A percentile compares a stretch with the other conserved stretches of the same genome.
These are phyloP conservation scores for Cheilosia soror DNA, from an alignment of 2,888 invertebrate genomes.

Conservation along the genomic window DNA sequence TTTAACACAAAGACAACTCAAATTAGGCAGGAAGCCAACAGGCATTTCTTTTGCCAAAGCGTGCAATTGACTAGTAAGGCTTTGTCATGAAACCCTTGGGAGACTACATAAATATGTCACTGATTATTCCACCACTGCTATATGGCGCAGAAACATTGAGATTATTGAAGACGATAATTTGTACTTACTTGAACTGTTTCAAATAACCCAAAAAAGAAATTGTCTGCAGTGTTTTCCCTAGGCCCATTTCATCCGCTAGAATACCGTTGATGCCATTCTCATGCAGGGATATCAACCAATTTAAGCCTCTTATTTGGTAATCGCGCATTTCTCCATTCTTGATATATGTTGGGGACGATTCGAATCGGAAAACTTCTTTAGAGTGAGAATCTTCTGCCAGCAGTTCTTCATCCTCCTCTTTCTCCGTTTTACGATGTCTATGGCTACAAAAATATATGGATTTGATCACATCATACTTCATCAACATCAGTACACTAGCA, in stretches of 20 bases:
- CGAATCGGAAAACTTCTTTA: slow-evolving; percentile 94
- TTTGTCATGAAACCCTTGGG: too few relatives aligned
- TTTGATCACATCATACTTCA: neutral
- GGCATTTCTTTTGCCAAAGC: too few relatives aligned
- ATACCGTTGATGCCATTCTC: slow-evolving; percentile 99
- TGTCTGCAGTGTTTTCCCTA: slow-evolving; percentile 99
- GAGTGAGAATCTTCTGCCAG: slow-evolving; percentile 94
- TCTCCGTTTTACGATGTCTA: slow-evolving; percentile 98
- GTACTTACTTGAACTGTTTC: slow-evolving; percentile 91
- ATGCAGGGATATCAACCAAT: slow-evolving; percentile 99
- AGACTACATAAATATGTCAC: too few relatives aligned
- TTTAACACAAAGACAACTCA: too few relatives aligned
- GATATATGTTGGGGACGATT: slow-evolving; percentile 94
- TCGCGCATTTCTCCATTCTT: slow-evolving; percentile 97
- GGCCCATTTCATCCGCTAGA: slow-evolving; percentile 99
- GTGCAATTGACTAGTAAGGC: too few relatives aligned
- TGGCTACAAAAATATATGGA: slow-evolving; percentile 86
- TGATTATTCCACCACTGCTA: too few relatives aligned
- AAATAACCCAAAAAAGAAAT: slow-evolving; percentile 98
- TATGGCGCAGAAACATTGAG: too few relatives aligned
- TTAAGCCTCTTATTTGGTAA: slow-evolving; percentile 98
- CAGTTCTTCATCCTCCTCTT: slow-evolving; percentile 99
- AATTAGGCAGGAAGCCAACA: too few relatives aligned
- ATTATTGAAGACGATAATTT: too few relatives aligned
- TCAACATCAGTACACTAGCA: neutral